Evolutionary conservation across 2,888 invertebrate species (phyloP).

Genomic region (Vannuccia rotundouncinata): DNA sequence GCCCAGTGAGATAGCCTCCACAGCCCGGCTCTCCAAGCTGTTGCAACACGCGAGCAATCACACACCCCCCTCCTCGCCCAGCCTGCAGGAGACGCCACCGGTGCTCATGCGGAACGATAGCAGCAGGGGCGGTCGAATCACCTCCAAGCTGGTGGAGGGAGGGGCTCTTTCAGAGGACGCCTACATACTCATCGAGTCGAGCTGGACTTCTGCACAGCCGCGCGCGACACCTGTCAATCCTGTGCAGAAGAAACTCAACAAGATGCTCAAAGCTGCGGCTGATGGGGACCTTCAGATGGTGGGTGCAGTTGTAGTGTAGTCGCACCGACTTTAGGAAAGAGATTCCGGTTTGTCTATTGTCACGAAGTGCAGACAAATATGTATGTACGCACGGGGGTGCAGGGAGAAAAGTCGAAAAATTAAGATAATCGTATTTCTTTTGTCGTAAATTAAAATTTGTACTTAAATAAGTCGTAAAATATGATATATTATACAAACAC

Average conservation of each 20-base stretch:
- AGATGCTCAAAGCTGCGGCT: constrained; percentile 49
- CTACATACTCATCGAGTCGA: not conserved
- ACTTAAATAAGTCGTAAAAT: no score
- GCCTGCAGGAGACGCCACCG: not conserved
- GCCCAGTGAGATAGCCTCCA: constrained; percentile 41
- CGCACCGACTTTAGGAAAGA: no score
- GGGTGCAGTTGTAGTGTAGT: not conserved
- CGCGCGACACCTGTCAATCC: not conserved
- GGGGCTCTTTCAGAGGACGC: not conserved
- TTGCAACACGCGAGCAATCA: not conserved
- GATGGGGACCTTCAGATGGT: constrained; percentile 51
- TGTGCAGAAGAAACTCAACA: constrained; percentile 42
- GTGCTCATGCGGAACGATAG: not conserved
- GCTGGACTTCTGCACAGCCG: not conserved
- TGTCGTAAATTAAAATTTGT: no score
- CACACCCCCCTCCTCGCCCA: not conserved
- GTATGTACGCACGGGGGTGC: no score
- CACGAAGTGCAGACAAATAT: no score
- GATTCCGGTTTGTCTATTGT: no score
- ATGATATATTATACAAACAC: no score
- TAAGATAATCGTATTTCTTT: no score
- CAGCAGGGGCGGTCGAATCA: no score
- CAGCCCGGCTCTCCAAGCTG: not conserved
- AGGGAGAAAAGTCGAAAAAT: no score
- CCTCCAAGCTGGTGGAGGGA: not conserved